phyloP scores from a whole-genome alignment of 1,140 invertebrate species.

The Drosophila tropicalis region DNA sequence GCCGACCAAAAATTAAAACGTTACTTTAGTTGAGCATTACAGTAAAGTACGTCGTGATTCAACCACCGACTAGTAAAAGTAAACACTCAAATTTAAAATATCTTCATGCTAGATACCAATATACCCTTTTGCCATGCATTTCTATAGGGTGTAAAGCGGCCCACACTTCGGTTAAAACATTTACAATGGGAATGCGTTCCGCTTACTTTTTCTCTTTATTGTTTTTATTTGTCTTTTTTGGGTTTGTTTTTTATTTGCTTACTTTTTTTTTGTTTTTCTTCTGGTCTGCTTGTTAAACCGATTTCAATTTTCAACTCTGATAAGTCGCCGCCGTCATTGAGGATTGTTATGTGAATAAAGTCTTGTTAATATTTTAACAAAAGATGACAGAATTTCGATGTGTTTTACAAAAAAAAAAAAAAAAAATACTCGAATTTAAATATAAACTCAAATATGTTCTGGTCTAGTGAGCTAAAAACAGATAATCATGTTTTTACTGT shows the following conservation, averaged over 20 bases:
- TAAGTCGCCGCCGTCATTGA: conserved; percentile 30
- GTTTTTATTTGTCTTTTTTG: conserved; percentile 40
- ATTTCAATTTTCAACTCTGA: conserved; percentile 46
- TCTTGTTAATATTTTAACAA: background rate
- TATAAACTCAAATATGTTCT: too few species aligned
- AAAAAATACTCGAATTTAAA: too few species aligned
- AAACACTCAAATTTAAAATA: too few species aligned
- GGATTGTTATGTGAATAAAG: background rate
- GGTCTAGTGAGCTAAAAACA: too few species aligned
- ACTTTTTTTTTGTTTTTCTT: conserved; percentile 18
- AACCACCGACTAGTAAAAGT: too few species aligned
- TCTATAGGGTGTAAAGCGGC: conserved; percentile 28
- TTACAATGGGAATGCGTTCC: conserved; percentile 50
- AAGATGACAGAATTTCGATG: background rate
- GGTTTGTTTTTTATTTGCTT: conserved; percentile 26
- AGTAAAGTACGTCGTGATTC: too few species aligned
- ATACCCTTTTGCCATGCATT: background rate
- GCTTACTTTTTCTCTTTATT: conserved; percentile 19
- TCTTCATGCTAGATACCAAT: too few species aligned
- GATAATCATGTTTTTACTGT: too few species aligned
- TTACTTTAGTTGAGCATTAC: too few species aligned
- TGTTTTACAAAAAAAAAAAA: too few species aligned
- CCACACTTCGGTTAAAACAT: conserved; percentile 35
- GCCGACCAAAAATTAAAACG: too few species aligned
- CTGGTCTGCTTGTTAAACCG: conserved; percentile 45